Percentiles rank a stretch among this genome's conserved stretches.
These are phyloP conservation scores for Coendou prehensilis DNA, from an alignment of 2,797 vertebrate species.

Conservation along the genomic window DNA sequence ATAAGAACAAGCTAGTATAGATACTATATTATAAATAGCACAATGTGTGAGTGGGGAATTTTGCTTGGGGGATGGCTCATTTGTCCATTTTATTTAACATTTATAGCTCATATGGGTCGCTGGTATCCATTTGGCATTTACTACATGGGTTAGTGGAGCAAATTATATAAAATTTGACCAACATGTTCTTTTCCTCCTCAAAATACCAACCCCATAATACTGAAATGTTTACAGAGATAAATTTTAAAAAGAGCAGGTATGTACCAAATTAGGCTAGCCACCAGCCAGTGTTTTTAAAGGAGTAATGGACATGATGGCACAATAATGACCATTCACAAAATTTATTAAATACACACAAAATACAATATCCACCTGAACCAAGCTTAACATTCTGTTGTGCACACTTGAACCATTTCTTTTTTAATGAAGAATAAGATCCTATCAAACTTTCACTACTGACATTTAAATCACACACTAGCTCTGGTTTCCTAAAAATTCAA, in stretches of 20 bases:
- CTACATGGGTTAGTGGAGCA: neutral
- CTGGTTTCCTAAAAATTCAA: constrained; percentile 19
- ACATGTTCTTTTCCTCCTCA: neutral
- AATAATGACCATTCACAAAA: constrained; percentile 59
- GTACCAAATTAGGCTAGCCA: neutral
- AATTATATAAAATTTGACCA: constrained; percentile 45
- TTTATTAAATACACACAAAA: constrained; percentile 53
- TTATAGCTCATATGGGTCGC: neutral
- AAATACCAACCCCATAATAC: constrained; percentile 47
- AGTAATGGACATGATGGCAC: neutral
- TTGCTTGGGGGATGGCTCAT: neutral
- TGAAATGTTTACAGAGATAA: constrained; percentile 17
- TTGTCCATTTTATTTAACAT: neutral
- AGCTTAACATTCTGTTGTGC: neutral
- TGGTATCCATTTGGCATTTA: constrained; percentile 27
- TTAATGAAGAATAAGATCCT: neutral
- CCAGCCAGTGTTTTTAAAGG: constrained; percentile 36
- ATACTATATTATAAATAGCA: constrained; percentile 27
- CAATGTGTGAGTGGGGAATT: neutral
- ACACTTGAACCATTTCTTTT: neutral
- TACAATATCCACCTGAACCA: neutral
- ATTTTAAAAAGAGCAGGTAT: constrained; percentile 23
- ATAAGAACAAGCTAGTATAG: neutral
- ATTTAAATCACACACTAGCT: constrained; percentile 11
- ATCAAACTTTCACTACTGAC: neutral